Evolutionary conservation across 2,888 invertebrate species (phyloP), one percentile per base, ranked within the genome.

Genomic region (Muschampia plurimacula): DNA sequence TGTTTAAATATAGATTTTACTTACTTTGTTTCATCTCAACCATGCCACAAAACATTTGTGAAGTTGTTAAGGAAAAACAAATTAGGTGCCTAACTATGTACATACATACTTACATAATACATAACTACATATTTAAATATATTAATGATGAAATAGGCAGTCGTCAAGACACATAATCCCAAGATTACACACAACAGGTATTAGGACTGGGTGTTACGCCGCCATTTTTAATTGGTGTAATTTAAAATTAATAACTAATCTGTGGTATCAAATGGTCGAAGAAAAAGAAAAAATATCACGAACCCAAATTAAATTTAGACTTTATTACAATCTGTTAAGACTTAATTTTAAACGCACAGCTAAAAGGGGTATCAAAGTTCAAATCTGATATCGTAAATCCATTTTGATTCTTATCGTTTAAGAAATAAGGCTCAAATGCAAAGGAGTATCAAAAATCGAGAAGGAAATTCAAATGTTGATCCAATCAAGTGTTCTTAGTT

Each of bases 241-340:
- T 72, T 72, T 72, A 72, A 72, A 72, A 67, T 72, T 72, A 72
- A 72, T 72, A 67, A 72, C 55, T 72, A 67, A 72, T 72, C 72
- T 67, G 32, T 72, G 32, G 67, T 55, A 72, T 72, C 67, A 67
- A 67, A 67, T 44, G 62, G 28, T 41, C 41, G 15, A 41, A 60
- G 32, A 59, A 70, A 64, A 70, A 64, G 32, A 57, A 72, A 62
- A 67, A 36, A 36, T 2, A 2, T 15, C 15, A 12, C 12, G 8
- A 55, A 5, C 15, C 36, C 28, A 2, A 8, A 39, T 41, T 41
- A 59, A 69, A 74, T 8, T 32, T n/a, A 2, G 6, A 52, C 65
- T 32, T 55, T 67, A 65, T 57, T 2, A 2, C 15, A 15, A 49
- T 39, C 8, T 2, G 1, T 22, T 69, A 72, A 22, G 59, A 22